phyloP scores from a whole-genome alignment of 2,797 vertebrate genomes.

The Limosa lapponica region DNA sequence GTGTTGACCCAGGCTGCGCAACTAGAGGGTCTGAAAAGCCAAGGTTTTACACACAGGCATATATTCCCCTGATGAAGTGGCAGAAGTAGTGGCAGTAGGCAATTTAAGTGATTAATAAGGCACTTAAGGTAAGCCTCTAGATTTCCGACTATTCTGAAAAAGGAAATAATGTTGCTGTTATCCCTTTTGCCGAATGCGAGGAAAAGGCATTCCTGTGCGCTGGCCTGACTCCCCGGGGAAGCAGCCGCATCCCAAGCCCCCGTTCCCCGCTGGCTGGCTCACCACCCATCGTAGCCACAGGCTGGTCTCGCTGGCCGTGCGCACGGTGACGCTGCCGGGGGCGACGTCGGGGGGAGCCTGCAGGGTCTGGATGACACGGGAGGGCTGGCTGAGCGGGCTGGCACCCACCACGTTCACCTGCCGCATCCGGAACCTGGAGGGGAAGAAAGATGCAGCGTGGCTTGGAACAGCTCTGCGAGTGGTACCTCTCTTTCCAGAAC shows the following conservation, averaged over 20 bases:
- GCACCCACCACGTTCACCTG: slow-evolving; percentile 92
- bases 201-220: background rate
- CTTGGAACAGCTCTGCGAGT: fast-evolving
- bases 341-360: slow-evolving; percentile 89
- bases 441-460: fast-evolving
- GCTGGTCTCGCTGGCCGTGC: slow-evolving; percentile 91
- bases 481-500: background rate
- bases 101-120: slow-evolving; percentile 18
- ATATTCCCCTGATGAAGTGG: background rate
- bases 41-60: background rate
- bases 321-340: slow-evolving; percentile 86
- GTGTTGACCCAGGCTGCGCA: background rate
- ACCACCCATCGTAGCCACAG: slow-evolving; percentile 92
- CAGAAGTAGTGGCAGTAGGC: background rate
- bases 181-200: background rate
- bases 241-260: background rate
- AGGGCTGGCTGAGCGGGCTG: slow-evolving; percentile 86
- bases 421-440: slow-evolving; percentile 87
- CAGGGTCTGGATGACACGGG: slow-evolving; percentile 91
- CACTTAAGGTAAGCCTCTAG: background rate
- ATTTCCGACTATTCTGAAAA: background rate
- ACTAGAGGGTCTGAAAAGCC: background rate
- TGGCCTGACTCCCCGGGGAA: fast-evolving
- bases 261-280: background rate
- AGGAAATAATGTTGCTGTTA: background rate